phyloP scores from a whole-genome alignment of 2,113 vertebrate genomes.

The Solea solea region DNA sequence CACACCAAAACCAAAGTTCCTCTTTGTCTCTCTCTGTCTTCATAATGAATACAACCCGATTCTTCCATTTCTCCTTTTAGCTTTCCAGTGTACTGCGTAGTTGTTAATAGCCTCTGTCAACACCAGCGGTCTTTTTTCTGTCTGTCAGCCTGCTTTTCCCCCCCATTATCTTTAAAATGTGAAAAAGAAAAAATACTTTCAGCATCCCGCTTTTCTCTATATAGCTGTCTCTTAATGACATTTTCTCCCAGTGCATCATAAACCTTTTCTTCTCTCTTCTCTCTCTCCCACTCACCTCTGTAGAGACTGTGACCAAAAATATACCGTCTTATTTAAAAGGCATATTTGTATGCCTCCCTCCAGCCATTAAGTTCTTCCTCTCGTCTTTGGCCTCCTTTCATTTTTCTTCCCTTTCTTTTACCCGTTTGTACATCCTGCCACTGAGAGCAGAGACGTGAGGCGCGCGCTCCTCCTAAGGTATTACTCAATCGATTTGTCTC shows the following conservation, averaged over 20 bases:
- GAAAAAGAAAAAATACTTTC: conserved; percentile 54
- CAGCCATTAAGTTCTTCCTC: conserved; percentile 56
- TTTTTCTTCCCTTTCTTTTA: conserved; percentile 55
- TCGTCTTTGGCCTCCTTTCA: conserved; percentile 61
- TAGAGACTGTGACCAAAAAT: conserved; percentile 54
- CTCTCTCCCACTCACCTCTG: conserved; percentile 50
- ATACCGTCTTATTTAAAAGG: conserved; percentile 58
- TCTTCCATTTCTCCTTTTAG: conserved; percentile 49
- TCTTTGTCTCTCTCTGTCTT: conserved; percentile 56
- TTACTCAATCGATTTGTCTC: conserved; percentile 58
- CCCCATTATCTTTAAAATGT: conserved; percentile 55
- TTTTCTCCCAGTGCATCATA: conserved; percentile 53
- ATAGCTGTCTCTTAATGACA: conserved; percentile 74
- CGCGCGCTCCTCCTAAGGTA: conserved; percentile 43
- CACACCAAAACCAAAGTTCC: conserved; percentile 29
- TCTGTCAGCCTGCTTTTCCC: conserved; percentile 15
- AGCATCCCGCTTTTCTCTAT: conserved; percentile 64
- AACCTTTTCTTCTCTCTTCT: conserved; percentile 54
- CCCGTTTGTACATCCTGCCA: conserved; percentile 48
- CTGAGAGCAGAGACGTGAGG: conserved; percentile 45
- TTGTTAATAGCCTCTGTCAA: conserved; percentile 67
- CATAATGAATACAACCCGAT: conserved; percentile 50
- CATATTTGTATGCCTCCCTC: conserved; percentile 47
- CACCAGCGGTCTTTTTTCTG: conserved; percentile 47
- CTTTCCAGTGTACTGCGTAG: conserved; percentile 38